phyloP scores from a whole-genome alignment of 2,888 invertebrate species.

The Drosophila kanekoi region DNA sequence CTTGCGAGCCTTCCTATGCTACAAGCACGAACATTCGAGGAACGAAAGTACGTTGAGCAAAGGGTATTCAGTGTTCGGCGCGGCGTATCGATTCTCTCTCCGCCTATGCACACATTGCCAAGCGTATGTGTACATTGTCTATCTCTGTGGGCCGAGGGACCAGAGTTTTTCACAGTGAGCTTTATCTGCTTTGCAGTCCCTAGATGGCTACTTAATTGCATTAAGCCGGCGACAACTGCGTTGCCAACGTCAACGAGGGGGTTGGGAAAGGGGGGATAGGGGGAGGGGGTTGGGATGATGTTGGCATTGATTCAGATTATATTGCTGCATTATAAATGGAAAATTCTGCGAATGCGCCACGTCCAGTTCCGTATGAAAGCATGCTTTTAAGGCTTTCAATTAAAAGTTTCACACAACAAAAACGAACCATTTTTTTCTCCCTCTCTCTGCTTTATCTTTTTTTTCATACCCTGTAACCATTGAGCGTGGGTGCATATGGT shows the following conservation, averaged over 20 bases:
- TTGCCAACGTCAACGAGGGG: no score
- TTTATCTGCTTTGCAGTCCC: neutral
- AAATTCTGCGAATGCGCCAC: slow-evolving; percentile 14
- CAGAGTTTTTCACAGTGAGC: neutral
- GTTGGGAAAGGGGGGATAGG: no score
- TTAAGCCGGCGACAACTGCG: slow-evolving; percentile 13
- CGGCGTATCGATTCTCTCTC: no score
- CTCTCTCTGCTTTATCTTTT: no score
- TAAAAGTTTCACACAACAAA: slow-evolving; percentile 32
- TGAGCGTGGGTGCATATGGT: no score
- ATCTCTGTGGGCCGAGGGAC: no score
- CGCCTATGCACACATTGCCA: neutral
- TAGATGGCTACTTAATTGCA: slow-evolving; percentile 43
- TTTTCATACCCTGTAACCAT: neutral
- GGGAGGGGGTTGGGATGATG: no score
- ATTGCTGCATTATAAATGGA: slow-evolving; percentile 26
- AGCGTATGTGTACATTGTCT: neutral
- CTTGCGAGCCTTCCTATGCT: no score
- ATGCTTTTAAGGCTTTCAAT: slow-evolving; percentile 35
- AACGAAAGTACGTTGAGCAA: no score
- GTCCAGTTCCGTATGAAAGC: slow-evolving; percentile 5
- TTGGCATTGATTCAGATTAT: slow-evolving; percentile 40
- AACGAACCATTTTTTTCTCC: no score
- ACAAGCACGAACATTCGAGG: no score
- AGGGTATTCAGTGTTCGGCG: no score